phyloP scores from a whole-genome alignment of 2,797 vertebrate species.

The Smutsia gigantea region DNA sequence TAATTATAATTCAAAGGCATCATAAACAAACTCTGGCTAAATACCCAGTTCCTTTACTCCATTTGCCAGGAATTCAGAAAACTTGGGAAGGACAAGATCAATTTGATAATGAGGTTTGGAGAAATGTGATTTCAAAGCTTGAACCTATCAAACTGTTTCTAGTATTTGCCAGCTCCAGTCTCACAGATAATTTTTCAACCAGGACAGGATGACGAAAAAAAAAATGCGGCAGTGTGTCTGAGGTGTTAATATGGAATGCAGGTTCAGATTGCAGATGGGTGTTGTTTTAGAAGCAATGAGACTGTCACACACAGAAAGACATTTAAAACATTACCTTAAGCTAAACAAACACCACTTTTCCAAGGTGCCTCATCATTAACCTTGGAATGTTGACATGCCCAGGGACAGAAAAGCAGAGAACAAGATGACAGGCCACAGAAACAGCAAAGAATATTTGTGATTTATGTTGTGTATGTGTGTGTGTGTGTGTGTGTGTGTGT shows the following conservation, averaged over 20 bases:
- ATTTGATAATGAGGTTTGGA: conserved; percentile 75
- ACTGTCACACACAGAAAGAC: conserved; percentile 52
- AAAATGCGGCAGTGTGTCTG: conserved; percentile 39
- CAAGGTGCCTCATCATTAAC: conserved; percentile 75
- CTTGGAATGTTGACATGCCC: conserved; percentile 64
- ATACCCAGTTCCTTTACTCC: not conserved
- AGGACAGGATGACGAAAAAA: conserved; percentile 69
- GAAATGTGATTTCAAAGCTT: conserved; percentile 78
- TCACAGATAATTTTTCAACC: conserved; percentile 78
- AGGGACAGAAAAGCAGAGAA: conserved; percentile 60
- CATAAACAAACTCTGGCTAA: conserved; percentile 6
- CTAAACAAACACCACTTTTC: conserved; percentile 75
- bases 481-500: no score
- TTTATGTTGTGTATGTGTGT: not conserved
- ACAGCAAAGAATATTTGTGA: not conserved
- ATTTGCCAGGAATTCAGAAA: conserved; percentile 17
- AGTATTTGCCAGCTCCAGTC: conserved; percentile 75
- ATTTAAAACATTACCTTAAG: conserved; percentile 73
- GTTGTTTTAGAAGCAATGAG: conserved; percentile 72
- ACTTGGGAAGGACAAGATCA: conserved; percentile 56
- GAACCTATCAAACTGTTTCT: conserved; percentile 69
- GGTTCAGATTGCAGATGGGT: conserved; percentile 61
- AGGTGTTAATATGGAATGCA: conserved; percentile 69
- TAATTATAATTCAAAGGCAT: not conserved
- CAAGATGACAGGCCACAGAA: conserved; percentile 43